Evolutionary conservation across 64 coral and sea anemone genomes (phyloP), one percentile per base, ranked within the genome.

Genomic region (Dendrophyllia cribrosa): DNA sequence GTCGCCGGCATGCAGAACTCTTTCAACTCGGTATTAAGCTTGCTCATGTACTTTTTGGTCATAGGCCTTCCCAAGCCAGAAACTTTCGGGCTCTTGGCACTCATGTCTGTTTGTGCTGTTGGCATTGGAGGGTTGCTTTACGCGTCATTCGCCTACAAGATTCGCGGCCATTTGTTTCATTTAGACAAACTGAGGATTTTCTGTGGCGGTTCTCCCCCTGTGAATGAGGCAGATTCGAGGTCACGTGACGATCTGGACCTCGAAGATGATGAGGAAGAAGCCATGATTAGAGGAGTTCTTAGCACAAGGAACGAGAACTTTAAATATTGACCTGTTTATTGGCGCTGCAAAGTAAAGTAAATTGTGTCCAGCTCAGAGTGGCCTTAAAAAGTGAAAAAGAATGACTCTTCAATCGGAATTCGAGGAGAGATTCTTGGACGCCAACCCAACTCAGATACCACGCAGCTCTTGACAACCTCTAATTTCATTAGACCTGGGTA

Each of bases 1-100:
- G 97, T 99, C 0, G 94, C 91, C 0, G 97, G 94, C 25, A 91
- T 99, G 76, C 97, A 99, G 75, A 96, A 94, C 51, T 93, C 97
- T 0, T 96, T 99, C 44, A 96, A 96, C 77, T 93, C 91, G 17
- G 64, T 92, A 17, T 59, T 95, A 49, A 84, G 91, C 65, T 77
- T 99, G 14, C 3, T 89, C 44, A 96, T 96, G 50, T 94, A 82
- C 62, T 63, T 93, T 2, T 74, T 93, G 8, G 97, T 99, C 3
- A 99, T 95, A 59, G 77, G 79, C 7, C 60, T 95, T 6, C 97
- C 95, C 19, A 93, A 90, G 19, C 97, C 97, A 17, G 91, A 96
- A 23, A 48, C 91, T 21, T 99, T 94, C 76, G 97, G 97, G 5
- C 61, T 91, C 8, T 26, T 99, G 20, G 72, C 84, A 13, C 88